Base-by-base conservation (phyloP, 2,797 vertebrate genomes). In the Pseudochaenichthys georgianus region DNA sequence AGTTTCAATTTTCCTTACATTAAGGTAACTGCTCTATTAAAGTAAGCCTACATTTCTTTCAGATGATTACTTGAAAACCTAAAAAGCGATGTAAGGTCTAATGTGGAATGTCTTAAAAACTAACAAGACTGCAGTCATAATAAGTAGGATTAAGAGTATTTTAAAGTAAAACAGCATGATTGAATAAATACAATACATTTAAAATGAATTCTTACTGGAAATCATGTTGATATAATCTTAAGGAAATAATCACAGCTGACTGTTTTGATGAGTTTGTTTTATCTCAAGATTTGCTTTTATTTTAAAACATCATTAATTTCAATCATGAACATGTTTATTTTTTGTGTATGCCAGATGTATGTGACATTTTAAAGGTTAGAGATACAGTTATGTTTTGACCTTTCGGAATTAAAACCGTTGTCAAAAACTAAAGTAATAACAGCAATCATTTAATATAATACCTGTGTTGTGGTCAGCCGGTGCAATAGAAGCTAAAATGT, bases 151-250 rank as follows among this genome's bases (percentile, higher is more conserved):
- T 38, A 38, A 38, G 34, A 9, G 8, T 9, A 51, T 51, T 19
- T 19, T 51, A 28, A 38, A 53, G 1, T 57, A 23, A 61, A 23
- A 13, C 11, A 50, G 47, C 3, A 41, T 10, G 23, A 45, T 38
- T 19, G 4, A 48, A 48, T 17, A 17, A 28, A 48, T 0, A 48
- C 28, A 31, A 21, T 58, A 19, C 50, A 51, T 31, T 59, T 42
- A 5, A 0, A 58, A n/a, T 9, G 38, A 0, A n/a, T n/a, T 48
- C 3, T n/a, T 19, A 48, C 7, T 19, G 16, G n/a, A 8, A 19
- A 63, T 64, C 1, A 52, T 43, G n/a, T 19, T 42, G 38, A 13
- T 19, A 41, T 11, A 41, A 38, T 38, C 34, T 38, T 38, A 7
- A 38, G 34, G 34, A 38, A 38, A 38, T 38, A 9, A 13, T 42